Conservation (phyloP, 2,888 invertebrate genomes). For the Caenorhabditis sp. region DNA sequence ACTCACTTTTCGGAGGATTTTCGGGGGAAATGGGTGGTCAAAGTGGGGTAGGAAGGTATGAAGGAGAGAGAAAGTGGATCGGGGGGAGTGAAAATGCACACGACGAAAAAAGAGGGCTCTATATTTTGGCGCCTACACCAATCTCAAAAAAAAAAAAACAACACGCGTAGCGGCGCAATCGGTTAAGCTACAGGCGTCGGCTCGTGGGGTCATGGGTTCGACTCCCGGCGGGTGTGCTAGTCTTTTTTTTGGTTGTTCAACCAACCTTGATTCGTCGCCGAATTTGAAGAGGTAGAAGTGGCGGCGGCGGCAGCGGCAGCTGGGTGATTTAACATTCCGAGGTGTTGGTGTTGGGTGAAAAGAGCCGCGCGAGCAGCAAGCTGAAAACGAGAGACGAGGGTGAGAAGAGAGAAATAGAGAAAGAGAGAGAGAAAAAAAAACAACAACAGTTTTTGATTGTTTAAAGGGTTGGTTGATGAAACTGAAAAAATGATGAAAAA, state of each 20-base stretch:
- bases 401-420: not conserved
- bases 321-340: not conserved
- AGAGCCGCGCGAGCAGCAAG: slow-evolving; percentile 33
- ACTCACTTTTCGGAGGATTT: slow-evolving; percentile 2
- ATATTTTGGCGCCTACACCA: not conserved
- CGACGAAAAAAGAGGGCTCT: not conserved
- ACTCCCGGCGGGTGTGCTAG: too few relatives aligned
- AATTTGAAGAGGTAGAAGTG: not conserved
- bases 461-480: not conserved
- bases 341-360: slow-evolving; percentile 16
- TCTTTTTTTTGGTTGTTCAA: too few relatives aligned
- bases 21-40: not conserved
- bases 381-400: slow-evolving; percentile 15
- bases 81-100: not conserved
- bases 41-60: not conserved
- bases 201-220: too few relatives aligned
- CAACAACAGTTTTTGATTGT: not conserved
- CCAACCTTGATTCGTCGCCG: not conserved
- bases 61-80: not conserved
- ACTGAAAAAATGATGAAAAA: not conserved
- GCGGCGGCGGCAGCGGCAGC: not conserved
- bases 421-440: not conserved
- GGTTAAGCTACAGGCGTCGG: not conserved
- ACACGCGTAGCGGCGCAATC: not conserved
- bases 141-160: not conserved